A percentile compares a stretch with the other conserved stretches of the same genome.
phyloP scores from a whole-genome alignment of 2,113 vertebrate genomes.

The Greenwoodochromis staneri region DNA sequence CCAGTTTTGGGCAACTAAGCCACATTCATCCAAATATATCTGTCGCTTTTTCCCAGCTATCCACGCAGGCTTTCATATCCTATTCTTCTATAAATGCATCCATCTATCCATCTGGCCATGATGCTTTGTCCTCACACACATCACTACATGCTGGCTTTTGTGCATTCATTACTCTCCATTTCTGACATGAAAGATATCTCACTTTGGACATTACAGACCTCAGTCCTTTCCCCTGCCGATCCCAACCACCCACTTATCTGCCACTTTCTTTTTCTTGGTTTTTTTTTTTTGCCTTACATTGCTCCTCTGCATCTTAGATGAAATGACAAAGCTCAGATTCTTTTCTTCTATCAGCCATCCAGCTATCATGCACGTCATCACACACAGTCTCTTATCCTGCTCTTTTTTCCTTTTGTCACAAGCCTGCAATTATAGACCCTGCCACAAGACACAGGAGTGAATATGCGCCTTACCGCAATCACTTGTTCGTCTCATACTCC shows the following conservation, averaged over 20 bases:
- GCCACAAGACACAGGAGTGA: conserved; percentile 8
- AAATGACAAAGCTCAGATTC: background rate
- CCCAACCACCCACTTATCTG: conserved; percentile 31
- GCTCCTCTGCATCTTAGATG: conserved; percentile 11
- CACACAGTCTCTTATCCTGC: background rate
- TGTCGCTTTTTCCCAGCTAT: background rate
- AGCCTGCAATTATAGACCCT: conserved; percentile 44
- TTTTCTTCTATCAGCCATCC: background rate
- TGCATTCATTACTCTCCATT: conserved; percentile 20
- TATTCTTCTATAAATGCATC: background rate
- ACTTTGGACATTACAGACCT: conserved; percentile 32
- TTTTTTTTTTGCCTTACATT: background rate
- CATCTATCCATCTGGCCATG: background rate
- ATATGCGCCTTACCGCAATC: conserved; percentile 13
- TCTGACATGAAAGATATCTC: conserved; percentile 26
- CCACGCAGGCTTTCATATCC: background rate
- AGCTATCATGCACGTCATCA: conserved; percentile 17
- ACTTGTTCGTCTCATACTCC: conserved; percentile 31
- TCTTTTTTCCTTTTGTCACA: conserved; percentile 11
- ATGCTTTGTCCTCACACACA: background rate
- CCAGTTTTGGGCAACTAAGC: background rate
- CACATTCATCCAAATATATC: background rate
- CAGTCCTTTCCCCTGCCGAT: background rate
- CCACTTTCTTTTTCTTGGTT: background rate
- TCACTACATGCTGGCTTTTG: conserved; percentile 5